A percentile compares a stretch with the other conserved stretches of the same genome.
phyloP scores from a whole-genome alignment of 1,140 invertebrate genomes.

The Listronotus bonariensis region DNA sequence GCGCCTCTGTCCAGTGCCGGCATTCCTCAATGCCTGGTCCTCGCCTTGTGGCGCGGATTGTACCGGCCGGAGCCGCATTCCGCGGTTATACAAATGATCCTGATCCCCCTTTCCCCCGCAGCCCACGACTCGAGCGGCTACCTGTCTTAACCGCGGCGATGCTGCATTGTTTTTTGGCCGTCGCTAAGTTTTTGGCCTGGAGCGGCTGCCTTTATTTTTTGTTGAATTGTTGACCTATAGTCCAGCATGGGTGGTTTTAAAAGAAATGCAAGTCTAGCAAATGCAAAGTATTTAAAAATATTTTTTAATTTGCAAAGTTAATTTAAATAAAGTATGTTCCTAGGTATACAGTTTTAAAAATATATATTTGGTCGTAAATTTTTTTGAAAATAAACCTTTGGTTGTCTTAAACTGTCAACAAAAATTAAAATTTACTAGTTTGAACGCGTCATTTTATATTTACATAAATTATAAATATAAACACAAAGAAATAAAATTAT shows the following conservation, averaged over 20 bases:
- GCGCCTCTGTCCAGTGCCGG: conserved; percentile 24
- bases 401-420: no score
- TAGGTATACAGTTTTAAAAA: no score
- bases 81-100: conserved; percentile 53
- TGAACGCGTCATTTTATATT: no score
- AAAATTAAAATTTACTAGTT: no score
- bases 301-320: no score
- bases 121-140: conserved; percentile 41
- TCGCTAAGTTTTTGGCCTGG: conserved; percentile 45
- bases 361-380: no score
- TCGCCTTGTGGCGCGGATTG: conserved; percentile 45
- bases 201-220: conserved; percentile 35
- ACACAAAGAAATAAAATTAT: no score
- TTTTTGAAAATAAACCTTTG: no score
- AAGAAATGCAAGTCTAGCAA: not conserved
- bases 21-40: conserved; percentile 39
- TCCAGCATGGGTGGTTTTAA: conserved; percentile 1
- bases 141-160: conserved; percentile 50
- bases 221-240: conserved; percentile 7
- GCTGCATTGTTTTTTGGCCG: conserved; percentile 41
- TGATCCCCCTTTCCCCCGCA: conserved; percentile 38
- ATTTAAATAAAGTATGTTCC: no score
- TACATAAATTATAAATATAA: no score
- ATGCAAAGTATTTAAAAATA: not conserved
- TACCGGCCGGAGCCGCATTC: conserved; percentile 51